These are phyloP conservation scores for Carabus problematicus DNA, from an alignment of 2,888 invertebrate genomes.

Conservation along the genomic window DNA sequence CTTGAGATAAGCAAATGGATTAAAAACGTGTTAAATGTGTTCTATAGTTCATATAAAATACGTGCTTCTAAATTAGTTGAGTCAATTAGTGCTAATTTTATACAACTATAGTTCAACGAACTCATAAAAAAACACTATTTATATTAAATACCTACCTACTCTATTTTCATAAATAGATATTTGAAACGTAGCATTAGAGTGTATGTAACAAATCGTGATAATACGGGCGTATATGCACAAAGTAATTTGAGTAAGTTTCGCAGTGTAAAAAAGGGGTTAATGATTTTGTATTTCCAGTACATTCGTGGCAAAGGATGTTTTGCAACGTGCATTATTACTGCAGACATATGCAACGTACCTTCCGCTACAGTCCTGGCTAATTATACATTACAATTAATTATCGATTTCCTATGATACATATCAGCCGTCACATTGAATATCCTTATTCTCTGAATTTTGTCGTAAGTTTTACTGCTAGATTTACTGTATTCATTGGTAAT, in stretches of 20 bases:
- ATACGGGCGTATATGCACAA: slow-evolving; percentile 1
- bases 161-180: too few species aligned
- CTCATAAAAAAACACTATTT: too few species aligned
- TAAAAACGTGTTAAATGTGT: too few species aligned
- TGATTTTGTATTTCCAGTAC: slow-evolving; percentile 8
- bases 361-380: slow-evolving; percentile 30
- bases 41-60: too few species aligned
- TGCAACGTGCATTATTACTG: slow-evolving; percentile 18
- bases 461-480: not conserved
- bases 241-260: slow-evolving; percentile 26
- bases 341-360: slow-evolving; percentile 10
- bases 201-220: too few species aligned
- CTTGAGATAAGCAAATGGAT: too few species aligned
- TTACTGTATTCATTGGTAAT: too few species aligned
- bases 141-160: too few species aligned
- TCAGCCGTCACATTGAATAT: not conserved
- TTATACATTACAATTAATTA: slow-evolving; percentile 31
- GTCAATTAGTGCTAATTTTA: too few species aligned
- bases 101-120: too few species aligned
- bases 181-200: too few species aligned
- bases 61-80: too few species aligned
- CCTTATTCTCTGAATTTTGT: not conserved
- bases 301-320: slow-evolving; percentile 26
- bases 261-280: slow-evolving; percentile 6
- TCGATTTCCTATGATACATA: slow-evolving; percentile 23